Percentiles rank a stretch among this genome's conserved stretches.
Evolutionary conservation across 2,113 vertebrate species (phyloP).

Genomic region (Chaenocephalus aceratus): DNA sequence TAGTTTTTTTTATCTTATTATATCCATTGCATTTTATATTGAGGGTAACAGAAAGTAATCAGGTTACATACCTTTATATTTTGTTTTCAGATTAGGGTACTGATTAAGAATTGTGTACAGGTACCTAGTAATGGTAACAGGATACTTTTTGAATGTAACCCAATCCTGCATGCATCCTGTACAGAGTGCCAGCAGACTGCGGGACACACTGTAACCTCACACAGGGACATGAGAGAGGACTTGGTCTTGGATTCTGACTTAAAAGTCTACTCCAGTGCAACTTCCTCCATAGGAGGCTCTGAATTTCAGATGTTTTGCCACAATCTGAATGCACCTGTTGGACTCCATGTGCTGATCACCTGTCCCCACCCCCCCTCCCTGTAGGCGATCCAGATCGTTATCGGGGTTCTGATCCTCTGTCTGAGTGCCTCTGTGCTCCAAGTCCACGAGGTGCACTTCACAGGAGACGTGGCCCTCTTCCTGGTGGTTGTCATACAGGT

Average conservation of each 20-base stretch:
- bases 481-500: conserved; percentile 82
- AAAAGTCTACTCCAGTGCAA: too few species aligned
- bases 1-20: too few species aligned
- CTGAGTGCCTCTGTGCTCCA: conserved; percentile 83
- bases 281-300: not conserved
- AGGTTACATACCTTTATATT: too few species aligned
- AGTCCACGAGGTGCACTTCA: conserved; percentile 84
- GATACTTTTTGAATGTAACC: too few species aligned
- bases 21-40: too few species aligned
- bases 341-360: not conserved
- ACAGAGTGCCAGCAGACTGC: not conserved
- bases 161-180: too few species aligned
- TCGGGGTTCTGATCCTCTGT: conserved; percentile 80
- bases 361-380: not conserved
- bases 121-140: too few species aligned
- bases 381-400: conserved; percentile 85
- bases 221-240: not conserved
- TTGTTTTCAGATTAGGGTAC: too few species aligned
- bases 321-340: not conserved
- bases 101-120: too few species aligned
- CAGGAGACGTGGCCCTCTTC: conserved; percentile 78
- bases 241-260: not conserved
- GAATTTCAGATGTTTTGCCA: not conserved
- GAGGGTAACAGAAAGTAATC: too few species aligned
- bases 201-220: not conserved